phyloP scores from a whole-genome alignment of 1,140 invertebrate species.

The Drosophila mayri region DNA sequence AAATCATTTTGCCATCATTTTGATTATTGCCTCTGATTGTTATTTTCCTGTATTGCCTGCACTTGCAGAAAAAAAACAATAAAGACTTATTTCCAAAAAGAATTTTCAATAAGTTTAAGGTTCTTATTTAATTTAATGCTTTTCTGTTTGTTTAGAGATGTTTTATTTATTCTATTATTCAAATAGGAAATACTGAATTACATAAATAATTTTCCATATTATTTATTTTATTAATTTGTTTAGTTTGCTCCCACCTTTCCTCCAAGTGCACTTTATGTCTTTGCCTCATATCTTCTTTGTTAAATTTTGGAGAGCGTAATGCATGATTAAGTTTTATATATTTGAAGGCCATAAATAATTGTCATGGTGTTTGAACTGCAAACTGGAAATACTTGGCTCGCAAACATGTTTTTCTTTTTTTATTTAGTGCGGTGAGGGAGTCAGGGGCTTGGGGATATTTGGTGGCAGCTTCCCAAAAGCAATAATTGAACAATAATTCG shows the following conservation, averaged over 20 bases:
- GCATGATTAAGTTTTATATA: constrained; percentile 62
- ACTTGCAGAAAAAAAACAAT: constrained; percentile 6
- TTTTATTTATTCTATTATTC: too few species aligned
- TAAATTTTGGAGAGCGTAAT: constrained; percentile 55
- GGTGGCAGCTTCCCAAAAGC: constrained; percentile 1
- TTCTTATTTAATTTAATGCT: background rate
- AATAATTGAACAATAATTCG: constrained; percentile 45
- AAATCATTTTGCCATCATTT: constrained; percentile 80
- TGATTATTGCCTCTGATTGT: constrained; percentile 71
- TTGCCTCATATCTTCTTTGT: constrained; percentile 19
- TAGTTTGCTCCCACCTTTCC: background rate
- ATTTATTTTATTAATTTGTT: background rate
- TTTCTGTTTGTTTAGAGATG: too few species aligned
- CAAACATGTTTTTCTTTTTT: constrained; percentile 31
- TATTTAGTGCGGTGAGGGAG: background rate
- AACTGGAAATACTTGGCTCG: constrained; percentile 46
- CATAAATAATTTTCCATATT: background rate
- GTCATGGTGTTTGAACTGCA: constrained; percentile 61
- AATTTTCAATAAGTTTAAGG: background rate
- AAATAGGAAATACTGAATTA: too few species aligned
- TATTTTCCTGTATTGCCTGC: constrained; percentile 35
- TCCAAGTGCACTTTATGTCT: constrained; percentile 20
- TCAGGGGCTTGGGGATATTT: background rate
- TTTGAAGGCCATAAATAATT: constrained; percentile 71
- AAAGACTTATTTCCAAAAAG: too few species aligned